phyloP scores from a whole-genome alignment of 64 coral and sea anemone species.

The Trachythela sp. region DNA sequence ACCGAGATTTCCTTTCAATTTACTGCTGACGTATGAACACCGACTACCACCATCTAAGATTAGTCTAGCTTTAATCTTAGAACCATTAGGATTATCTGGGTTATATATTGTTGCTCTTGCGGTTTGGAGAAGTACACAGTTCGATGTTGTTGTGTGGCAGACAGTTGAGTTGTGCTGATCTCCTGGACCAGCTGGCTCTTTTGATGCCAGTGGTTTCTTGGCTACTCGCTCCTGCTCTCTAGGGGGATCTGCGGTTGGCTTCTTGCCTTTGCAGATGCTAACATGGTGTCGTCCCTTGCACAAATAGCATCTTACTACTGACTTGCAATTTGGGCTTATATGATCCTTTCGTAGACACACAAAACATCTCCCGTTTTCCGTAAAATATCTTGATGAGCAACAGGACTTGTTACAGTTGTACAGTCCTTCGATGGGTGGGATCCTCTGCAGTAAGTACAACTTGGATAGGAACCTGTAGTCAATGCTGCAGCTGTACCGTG shows the following conservation, averaged over 20 bases:
- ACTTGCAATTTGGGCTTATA: constrained; percentile 8
- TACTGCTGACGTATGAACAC: not conserved
- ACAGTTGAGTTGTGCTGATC: not conserved
- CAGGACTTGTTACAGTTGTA: not conserved
- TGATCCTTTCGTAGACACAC: constrained; percentile 21
- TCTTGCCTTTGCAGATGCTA: not conserved
- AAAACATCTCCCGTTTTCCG: not conserved
- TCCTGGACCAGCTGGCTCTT: not conserved
- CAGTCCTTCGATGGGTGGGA: not conserved
- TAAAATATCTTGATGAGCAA: constrained; percentile 2
- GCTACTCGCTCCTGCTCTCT: not conserved
- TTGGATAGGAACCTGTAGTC: not conserved
- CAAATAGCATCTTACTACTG: not conserved
- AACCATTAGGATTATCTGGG: not conserved
- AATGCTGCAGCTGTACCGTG: not conserved
- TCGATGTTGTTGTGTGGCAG: not conserved
- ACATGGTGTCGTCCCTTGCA: not conserved
- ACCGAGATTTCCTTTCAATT: not conserved
- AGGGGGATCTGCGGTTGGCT: not conserved
- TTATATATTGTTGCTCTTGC: not conserved
- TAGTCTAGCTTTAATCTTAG: not conserved
- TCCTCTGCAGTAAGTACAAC: constrained; percentile 10
- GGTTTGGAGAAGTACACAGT: constrained; percentile 17
- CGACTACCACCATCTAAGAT: constrained; percentile 2
- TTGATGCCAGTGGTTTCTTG: not conserved